Evolutionary conservation across 1,140 invertebrate species (phyloP), one percentile per base, ranked within the genome.

Genomic region (Temnothorax curvispinosus): DNA sequence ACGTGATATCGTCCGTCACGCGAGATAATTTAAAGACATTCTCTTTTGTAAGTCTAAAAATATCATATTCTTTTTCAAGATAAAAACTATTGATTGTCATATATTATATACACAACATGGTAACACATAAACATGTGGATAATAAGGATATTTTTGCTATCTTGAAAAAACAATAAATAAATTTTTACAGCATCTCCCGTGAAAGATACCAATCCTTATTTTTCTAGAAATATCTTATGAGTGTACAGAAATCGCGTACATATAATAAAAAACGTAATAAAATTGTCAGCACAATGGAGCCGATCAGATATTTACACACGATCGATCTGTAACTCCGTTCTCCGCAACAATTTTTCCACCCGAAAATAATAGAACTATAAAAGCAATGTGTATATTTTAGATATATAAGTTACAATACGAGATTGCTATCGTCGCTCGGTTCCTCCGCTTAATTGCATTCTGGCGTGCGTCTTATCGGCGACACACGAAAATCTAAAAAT

Each of bases 381-480:
- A 44, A 84, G 18, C 50, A 84, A 75, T 62, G n/a, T 75, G 13
- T 60, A 21, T 74, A 82, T 74, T n/a, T 74, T 50, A 74, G 69
- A 84, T 84, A 47, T 84, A 47, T 50, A 60, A 74, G 41, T 82
- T 82, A 74, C 18, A 75, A 75, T 60, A 35, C 7, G 13, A 84
- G 41, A 84, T 84, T 21, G 50, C 72, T 75, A 60, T 74, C 35
- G 8, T 58, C 58, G 44, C n/a, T 21, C 15, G 44, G 32, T 35
- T 44, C 13, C 50, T 27, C 27, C 50, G 18, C 54, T 81, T 54
- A 89, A 90, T 90, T 87, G 78, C 74, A 13, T 89, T 90, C 41
- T 90, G n/a, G 71, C 88, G 78, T 88, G 86, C 74, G 50, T 2
- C 74, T 56, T 88, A 90, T 90, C 80, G 13, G 69, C 52, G 27